These are phyloP conservation scores for Sardinella longiceps DNA, from an alignment of 2,797 vertebrate species.

Conservation along the genomic window DNA sequence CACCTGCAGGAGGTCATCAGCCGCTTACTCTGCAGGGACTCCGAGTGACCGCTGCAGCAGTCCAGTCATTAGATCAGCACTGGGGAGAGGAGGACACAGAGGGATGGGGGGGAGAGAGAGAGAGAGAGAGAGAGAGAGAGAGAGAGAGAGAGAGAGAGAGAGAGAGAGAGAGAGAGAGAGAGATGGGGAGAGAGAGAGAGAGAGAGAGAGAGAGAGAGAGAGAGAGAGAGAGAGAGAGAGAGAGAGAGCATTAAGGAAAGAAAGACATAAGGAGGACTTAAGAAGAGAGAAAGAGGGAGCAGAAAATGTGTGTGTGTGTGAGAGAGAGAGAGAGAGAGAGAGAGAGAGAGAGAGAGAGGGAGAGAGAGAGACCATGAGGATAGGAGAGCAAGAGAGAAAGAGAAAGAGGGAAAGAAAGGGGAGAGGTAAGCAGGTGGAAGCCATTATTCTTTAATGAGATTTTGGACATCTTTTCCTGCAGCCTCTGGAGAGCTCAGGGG, in stretches of 20 bases:
- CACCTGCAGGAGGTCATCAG: constrained; percentile 19
- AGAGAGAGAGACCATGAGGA: too few relatives aligned
- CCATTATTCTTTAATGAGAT: constrained; percentile 74
- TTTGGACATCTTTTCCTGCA: constrained; percentile 68
- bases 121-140: background rate
- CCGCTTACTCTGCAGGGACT: background rate
- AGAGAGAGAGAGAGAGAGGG: background rate
- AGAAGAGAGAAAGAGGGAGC: background rate
- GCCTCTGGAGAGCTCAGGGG: constrained; percentile 54
- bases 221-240: too few relatives aligned
- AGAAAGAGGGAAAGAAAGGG: background rate
- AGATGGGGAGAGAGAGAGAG: too few relatives aligned
- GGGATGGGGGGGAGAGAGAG: background rate
- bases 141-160: background rate
- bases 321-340: background rate
- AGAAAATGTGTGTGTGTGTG: too few relatives aligned
- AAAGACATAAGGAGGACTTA: background rate
- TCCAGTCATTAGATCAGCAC: constrained; percentile 66
- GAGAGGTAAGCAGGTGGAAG: background rate
- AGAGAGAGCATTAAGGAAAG: too few relatives aligned
- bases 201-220: too few relatives aligned
- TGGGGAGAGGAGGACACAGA: constrained; percentile 44
- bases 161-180: constrained; percentile 26
- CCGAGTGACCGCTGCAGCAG: constrained; percentile 51
- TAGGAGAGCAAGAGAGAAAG: too few relatives aligned